Evolutionary conservation across 2,113 vertebrate genomes (phyloP).

Genomic region (Callorhinus ursinus): DNA sequence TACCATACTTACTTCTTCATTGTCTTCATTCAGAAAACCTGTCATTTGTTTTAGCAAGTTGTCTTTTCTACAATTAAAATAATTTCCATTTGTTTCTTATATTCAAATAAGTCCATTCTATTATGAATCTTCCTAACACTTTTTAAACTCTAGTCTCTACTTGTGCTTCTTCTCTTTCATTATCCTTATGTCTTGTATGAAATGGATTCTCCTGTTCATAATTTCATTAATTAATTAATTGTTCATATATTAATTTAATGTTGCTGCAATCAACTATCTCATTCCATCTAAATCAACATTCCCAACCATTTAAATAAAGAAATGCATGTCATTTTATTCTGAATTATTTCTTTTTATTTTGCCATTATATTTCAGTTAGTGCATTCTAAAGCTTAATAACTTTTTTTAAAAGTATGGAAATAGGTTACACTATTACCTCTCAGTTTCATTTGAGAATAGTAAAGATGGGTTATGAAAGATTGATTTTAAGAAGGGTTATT

Average conservation of each 20-base stretch:
- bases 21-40: not conserved
- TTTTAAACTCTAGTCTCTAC: not conserved
- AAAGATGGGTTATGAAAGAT: not conserved
- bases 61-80: not conserved
- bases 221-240: not conserved
- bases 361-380: not conserved
- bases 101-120: not conserved
- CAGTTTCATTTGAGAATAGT: not conserved
- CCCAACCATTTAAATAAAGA: not conserved
- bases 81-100: not conserved
- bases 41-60: not conserved
- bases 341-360: not conserved
- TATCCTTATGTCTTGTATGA: not conserved
- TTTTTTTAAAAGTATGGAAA: not conserved
- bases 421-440: not conserved
- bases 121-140: not conserved
- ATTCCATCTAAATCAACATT: not conserved
- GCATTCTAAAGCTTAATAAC: not conserved
- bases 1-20: not conserved
- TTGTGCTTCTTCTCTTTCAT: not conserved
- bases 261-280: not conserved
- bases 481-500: not conserved
- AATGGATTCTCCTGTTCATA: not conserved
- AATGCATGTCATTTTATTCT: not conserved
- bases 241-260: not conserved